Percentiles rank a stretch among this genome's conserved stretches.
Conservation (phyloP, 2,113 vertebrate genomes). For the Todiramphus chloris region DNA sequence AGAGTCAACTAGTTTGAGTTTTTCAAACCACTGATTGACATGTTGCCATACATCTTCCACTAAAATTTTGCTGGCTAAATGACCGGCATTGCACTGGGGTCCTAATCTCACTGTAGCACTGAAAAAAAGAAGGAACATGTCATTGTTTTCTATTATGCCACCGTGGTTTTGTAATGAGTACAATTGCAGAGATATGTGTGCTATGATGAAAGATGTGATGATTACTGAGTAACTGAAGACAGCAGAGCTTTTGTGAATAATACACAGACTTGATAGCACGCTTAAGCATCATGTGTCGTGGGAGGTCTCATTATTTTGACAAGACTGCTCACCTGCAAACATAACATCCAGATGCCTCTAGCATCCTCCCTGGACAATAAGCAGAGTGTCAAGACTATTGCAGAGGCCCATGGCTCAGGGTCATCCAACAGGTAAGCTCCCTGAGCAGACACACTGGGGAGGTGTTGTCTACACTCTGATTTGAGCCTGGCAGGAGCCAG, state of each 20-base stretch:
- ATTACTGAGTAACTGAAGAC: constrained; percentile 20
- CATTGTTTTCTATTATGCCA: background rate
- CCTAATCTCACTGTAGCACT: background rate
- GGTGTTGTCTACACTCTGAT: background rate
- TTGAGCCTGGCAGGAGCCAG: background rate
- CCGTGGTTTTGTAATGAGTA: background rate
- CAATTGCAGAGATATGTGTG: constrained; percentile 16
- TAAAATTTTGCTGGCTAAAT: background rate
- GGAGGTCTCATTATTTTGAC: background rate
- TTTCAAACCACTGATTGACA: constrained; percentile 2
- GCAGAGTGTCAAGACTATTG: background rate
- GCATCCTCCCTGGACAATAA: background rate
- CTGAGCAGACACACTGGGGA: background rate
- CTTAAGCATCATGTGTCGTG: background rate
- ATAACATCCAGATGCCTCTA: background rate
- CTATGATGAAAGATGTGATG: constrained; percentile 22
- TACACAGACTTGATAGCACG: background rate
- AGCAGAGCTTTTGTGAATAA: constrained; percentile 15
- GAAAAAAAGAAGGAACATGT: background rate
- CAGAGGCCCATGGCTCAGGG: background rate
- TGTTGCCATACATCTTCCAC: background rate
- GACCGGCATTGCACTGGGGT: background rate
- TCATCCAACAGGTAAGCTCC: background rate
- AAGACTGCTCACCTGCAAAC: background rate
- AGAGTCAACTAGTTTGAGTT: constrained; percentile 29